Conservation (phyloP, 2,797 vertebrate genomes). For the Rhinichthys osculus region DNA sequence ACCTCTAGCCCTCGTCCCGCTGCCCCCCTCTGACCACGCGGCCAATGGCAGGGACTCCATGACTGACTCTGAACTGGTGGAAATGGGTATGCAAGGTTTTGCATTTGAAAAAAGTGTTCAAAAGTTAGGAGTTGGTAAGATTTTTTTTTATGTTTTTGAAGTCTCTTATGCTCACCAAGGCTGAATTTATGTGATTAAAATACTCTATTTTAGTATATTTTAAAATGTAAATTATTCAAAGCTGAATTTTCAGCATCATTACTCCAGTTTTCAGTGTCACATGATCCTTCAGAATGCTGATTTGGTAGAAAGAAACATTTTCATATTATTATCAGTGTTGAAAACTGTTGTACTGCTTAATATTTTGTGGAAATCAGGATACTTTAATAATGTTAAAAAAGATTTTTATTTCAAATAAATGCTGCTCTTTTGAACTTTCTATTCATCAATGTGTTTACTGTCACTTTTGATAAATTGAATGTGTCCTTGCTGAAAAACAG, state of each 20-base stretch:
- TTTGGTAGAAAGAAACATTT: not conserved
- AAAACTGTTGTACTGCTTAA: not conserved
- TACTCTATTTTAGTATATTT: not conserved
- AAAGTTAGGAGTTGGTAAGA: not conserved
- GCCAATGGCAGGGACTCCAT: conserved; percentile 76
- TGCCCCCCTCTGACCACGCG: conserved; percentile 61
- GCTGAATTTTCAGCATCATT: not conserved
- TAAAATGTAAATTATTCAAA: not conserved
- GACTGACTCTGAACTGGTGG: conserved; percentile 84
- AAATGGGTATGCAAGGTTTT: conserved; percentile 79
- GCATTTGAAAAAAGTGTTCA: not conserved
- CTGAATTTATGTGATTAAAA: not conserved
- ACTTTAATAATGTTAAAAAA: no score
- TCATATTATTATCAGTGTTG: not conserved
- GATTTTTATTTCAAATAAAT: no score
- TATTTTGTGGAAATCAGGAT: not conserved
- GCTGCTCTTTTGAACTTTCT: no score
- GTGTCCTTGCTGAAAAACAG: not conserved
- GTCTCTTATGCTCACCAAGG: not conserved
- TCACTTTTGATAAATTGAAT: not conserved
- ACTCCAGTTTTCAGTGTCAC: not conserved
- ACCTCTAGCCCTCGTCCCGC: conserved; percentile 66
- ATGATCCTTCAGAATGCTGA: not conserved
- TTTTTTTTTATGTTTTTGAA: not conserved
- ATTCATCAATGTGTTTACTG: not conserved